Evolutionary conservation across 2,888 invertebrate species (phyloP).

Genomic region (Habrosyne pyritoides): DNA sequence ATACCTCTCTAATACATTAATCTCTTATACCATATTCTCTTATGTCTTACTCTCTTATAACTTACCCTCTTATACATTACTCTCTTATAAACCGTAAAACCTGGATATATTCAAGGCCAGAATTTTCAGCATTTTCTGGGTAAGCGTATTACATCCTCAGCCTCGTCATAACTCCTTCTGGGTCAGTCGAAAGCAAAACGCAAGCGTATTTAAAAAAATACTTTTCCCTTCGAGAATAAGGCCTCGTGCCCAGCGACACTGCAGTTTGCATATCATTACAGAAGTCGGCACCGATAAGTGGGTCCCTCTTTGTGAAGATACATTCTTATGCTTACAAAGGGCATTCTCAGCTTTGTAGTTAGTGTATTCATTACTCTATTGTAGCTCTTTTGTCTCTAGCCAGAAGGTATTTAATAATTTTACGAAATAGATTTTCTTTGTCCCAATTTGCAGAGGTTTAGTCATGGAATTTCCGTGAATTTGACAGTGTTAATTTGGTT

Average conservation of each 20-base stretch:
- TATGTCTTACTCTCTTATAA: neutral
- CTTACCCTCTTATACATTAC: neutral
- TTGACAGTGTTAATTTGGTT: neutral
- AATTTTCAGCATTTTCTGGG: too few relatives aligned
- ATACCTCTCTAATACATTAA: too few relatives aligned
- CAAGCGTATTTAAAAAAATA: too few relatives aligned
- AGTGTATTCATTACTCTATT: neutral
- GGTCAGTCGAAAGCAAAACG: too few relatives aligned
- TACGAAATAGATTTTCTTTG: neutral
- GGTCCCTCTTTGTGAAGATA: constrained; percentile 21
- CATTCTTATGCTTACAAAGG: constrained; percentile 11
- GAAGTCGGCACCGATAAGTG: constrained; percentile 17
- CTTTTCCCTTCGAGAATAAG: neutral
- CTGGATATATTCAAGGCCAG: too few relatives aligned
- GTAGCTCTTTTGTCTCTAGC: neutral
- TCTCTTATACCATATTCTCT: neutral
- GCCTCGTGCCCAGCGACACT: neutral
- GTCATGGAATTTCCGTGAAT: neutral
- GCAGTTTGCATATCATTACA: constrained; percentile 56
- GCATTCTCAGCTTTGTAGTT: constrained; percentile 6
- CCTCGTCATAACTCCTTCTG: too few relatives aligned
- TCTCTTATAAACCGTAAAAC: neutral
- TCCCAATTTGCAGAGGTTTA: neutral
- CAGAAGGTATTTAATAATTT: neutral
- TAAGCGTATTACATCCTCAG: too few relatives aligned